Percentiles rank a stretch among this genome's conserved stretches.
These are phyloP conservation scores for Phoebastria nigripes DNA, from an alignment of 2,797 vertebrate genomes.

Conservation along the genomic window DNA sequence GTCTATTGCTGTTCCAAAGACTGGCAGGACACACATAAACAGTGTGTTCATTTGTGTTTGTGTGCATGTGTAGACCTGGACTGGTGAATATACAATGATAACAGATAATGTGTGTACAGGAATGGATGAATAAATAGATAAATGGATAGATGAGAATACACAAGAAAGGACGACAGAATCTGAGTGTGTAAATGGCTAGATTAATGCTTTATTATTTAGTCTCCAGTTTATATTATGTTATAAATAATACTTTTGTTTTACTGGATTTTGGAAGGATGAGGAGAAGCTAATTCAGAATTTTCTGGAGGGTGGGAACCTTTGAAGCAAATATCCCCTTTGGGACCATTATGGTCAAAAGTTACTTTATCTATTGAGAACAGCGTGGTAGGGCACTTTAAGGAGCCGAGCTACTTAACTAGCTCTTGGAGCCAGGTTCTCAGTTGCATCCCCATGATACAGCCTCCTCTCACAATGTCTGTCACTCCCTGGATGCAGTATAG, in stretches of 20 bases:
- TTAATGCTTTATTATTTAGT: neutral
- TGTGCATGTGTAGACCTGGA: neutral
- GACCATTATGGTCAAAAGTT: neutral
- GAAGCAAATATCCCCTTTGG: neutral
- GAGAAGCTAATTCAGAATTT: neutral
- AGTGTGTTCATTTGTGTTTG: no score
- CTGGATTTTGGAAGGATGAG: neutral
- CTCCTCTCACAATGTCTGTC: neutral
- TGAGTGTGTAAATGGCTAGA: rapidly evolving
- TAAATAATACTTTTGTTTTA: conserved; percentile 3
- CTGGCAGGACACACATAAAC: neutral
- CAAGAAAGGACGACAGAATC: neutral
- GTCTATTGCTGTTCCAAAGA: neutral
- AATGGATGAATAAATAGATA: neutral
- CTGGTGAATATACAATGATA: neutral
- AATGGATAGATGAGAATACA: neutral
- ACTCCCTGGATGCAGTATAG: neutral
- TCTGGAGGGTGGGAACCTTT: neutral
- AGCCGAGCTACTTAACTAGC: neutral
- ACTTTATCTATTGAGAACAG: neutral
- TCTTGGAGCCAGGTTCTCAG: neutral
- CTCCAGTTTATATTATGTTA: neutral
- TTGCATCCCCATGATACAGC: neutral
- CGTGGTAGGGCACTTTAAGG: neutral
- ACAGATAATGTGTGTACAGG: neutral